Evolutionary conservation across 2,113 vertebrate genomes (phyloP).

Genomic region (Noturus placidus): DNA sequence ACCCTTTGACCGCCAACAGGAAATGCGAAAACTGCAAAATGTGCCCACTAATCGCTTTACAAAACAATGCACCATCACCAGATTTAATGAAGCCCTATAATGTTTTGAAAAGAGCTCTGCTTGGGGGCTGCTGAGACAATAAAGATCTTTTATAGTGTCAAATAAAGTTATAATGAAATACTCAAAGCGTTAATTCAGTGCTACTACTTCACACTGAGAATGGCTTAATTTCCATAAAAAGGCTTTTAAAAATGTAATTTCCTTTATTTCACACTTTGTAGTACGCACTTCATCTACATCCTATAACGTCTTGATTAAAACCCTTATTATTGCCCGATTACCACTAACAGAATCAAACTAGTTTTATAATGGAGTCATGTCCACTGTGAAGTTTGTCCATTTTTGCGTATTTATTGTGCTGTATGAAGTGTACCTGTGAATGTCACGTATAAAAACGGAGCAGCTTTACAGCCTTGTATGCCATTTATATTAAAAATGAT

Average conservation of each 20-base stretch:
- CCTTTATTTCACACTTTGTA: constrained; percentile 26
- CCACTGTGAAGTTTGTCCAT: not conserved
- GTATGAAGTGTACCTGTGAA: not conserved
- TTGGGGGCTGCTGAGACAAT: constrained; percentile 16
- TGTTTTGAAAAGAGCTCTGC: constrained; percentile 4
- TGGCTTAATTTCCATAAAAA: constrained; percentile 32
- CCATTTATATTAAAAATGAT: not conserved
- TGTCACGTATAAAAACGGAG: not conserved
- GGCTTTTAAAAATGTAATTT: constrained; percentile 12
- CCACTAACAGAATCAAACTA: not conserved
- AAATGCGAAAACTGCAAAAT: constrained; percentile 14
- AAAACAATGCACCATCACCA: constrained; percentile 32
- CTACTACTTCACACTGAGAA: not conserved
- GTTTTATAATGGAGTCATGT: not conserved
- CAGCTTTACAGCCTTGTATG: not conserved
- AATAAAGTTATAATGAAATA: constrained; percentile 40
- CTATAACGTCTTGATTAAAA: constrained; percentile 35
- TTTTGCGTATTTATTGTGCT: not conserved
- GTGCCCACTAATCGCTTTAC: constrained; percentile 28
- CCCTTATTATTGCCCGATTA: constrained; percentile 26
- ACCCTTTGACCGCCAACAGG: constrained; percentile 17
- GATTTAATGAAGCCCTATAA: constrained; percentile 31
- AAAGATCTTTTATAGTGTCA: constrained; percentile 28
- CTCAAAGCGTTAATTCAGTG: constrained; percentile 21
- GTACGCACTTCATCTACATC: not conserved